Evolutionary conservation across 2,797 vertebrate species (phyloP).

Genomic region (Notoglanidium macrostoma): DNA sequence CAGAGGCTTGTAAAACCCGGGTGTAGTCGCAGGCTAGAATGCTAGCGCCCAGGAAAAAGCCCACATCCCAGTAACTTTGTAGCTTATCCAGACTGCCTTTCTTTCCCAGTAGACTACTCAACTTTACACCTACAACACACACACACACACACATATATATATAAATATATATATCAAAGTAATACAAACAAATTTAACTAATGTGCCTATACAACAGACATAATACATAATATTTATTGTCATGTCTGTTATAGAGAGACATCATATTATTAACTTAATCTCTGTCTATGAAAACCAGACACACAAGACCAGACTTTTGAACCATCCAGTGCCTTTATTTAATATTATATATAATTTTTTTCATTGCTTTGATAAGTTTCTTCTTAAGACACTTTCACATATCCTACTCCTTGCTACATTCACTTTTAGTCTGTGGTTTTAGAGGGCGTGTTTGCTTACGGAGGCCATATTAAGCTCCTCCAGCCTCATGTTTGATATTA

Average conservation of each 20-base stretch:
- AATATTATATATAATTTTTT: conserved; percentile 25
- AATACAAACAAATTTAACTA: not conserved
- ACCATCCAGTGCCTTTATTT: conserved; percentile 50
- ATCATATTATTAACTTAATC: too few relatives aligned
- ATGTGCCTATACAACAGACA: not conserved
- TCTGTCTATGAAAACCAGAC: not conserved
- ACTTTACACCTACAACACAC: conserved; percentile 86
- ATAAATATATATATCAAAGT: not conserved
- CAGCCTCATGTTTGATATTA: conserved; percentile 15
- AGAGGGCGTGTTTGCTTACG: not conserved
- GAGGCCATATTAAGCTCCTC: conserved; percentile 1
- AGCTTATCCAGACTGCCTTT: conserved; percentile 97
- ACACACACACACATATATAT: not conserved
- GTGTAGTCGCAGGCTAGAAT: conserved; percentile 92
- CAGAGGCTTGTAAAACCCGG: conserved; percentile 93
- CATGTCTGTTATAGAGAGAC: too few relatives aligned
- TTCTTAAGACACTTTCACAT: conserved; percentile 53
- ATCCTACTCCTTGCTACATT: conserved; percentile 5
- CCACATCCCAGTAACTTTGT: conserved; percentile 99
- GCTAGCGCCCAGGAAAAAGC: conserved; percentile 96
- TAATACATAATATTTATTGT: too few relatives aligned
- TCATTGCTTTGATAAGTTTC: not conserved
- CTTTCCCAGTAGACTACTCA: conserved; percentile 95
- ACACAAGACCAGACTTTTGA: not conserved
- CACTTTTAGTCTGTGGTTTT: not conserved